Base-by-base conservation (phyloP, 2,797 vertebrate species). In the Amphiprion clarkii region DNA sequence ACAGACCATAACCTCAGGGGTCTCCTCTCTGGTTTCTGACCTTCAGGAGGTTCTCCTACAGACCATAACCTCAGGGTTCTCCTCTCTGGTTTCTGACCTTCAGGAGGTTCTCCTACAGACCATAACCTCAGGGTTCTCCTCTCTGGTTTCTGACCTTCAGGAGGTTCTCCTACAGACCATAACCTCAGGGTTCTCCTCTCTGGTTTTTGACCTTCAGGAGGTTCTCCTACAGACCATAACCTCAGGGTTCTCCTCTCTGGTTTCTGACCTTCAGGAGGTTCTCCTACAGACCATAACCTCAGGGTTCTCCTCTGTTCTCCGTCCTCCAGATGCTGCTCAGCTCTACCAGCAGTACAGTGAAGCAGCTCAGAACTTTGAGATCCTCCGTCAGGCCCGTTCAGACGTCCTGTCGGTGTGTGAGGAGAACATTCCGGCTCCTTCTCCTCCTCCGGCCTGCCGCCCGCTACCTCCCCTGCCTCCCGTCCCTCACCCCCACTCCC, bases 291-390 rank as follows among this genome's bases (percentile, higher is more conserved):
- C 27, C 27, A 27, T 27, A 27, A 27, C 27, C 4, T 4, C 27
- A 27, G 27, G 27, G 27, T 27, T 59, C 54, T 53, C 55, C 46
- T 73, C 48, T 44, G 4, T 42, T 62, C 25, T 54, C 53, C 60
- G 21, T 44, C 19, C 74, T 25, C n/a, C 88, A 96, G 95, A 93
- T 64, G 89, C 79, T 17, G 90, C 94, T 27, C 95, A 94, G 87
- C 92, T 96, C 82, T 96, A 96, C 85, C 95, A 96, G 96, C 93
- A 98, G 95, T 96, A 96, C 93, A 95, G 83, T 0, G 98, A 99
- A 39, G 97, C 96, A 1, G 95, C 90, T 14, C 95, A 98, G 82
- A 96, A 99, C 94, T 95, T 95, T 79, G 98, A 98, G 88, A 99
- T 99, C 81, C 94, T 97, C 62, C 96, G 95, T n/a, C 98, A 99